Conservation (phyloP, 2,113 vertebrate species). For the Cyanistes caeruleus region DNA sequence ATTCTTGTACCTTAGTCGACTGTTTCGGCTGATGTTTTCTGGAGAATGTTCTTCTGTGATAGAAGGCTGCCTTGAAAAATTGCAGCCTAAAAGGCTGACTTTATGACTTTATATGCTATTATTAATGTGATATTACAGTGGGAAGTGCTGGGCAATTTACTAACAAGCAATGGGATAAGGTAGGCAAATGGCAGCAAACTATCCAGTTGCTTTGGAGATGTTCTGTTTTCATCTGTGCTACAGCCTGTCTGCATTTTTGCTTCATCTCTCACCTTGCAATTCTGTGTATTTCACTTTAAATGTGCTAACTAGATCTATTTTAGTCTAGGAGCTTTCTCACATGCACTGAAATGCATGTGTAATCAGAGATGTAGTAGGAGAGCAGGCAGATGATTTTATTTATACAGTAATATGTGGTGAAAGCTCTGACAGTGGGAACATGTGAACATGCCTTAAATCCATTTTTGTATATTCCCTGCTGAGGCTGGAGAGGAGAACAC, state of each 20-base stretch:
- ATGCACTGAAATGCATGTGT: not conserved
- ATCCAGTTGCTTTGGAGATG: not conserved
- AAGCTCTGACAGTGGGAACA: not conserved
- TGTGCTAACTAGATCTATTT: not conserved
- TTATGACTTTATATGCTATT: not conserved
- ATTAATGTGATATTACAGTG: not conserved
- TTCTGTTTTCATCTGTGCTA: not conserved
- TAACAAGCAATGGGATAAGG: not conserved
- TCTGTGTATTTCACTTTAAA: not conserved
- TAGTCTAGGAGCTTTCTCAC: not conserved
- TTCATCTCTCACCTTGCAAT: not conserved
- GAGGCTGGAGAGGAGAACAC: not conserved
- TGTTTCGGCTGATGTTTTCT: not conserved
- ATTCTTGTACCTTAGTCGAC: not conserved
- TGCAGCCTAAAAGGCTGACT: not conserved
- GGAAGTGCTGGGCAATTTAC: not conserved
- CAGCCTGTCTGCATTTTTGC: not conserved
- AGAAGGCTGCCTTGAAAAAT: not conserved
- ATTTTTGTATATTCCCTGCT: not conserved
- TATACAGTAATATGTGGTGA: not conserved
- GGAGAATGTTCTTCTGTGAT: not conserved
- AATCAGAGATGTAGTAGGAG: not conserved
- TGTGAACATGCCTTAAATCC: not conserved
- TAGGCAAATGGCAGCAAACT: not conserved
- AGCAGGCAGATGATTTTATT: not conserved